Base-by-base conservation (phyloP, 1,140 invertebrate genomes). In the Cydia splendana region DNA sequence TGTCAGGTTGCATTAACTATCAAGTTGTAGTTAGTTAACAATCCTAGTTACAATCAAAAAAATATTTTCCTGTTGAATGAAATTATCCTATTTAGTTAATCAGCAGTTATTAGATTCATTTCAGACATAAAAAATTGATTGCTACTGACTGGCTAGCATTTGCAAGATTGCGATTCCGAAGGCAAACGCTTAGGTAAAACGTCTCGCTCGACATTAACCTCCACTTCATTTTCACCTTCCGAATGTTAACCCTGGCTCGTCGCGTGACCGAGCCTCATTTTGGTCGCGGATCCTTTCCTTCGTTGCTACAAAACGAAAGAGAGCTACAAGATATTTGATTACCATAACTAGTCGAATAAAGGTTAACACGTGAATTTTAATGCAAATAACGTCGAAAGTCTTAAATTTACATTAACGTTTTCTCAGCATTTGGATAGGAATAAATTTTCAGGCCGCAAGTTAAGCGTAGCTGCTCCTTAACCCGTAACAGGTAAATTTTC, bases 181-280 rank as follows among this genome's bases (percentile, higher is more conserved):
- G 67, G 67, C 30, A 38, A 34, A 38, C 15, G 13, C 15, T 42
- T 42, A 38, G 38, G 34, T 42, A n/a, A 71, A 71, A 38, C 34
- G 38, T 24, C 7, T n/a, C 38, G 6, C 5, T 24, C 15, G 67
- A 71, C 67, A 71, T 71, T 71, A 71, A 71, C 67, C 67, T 45
- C 67, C 38, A 71, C 67, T 71, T 18, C 10, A 45, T 42, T 74
- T 77, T 76, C 48, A 79, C 76, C 75, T 53, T 79, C 45, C 67
- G 75, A 76, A 51, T 79, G 71, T 79, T 79, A 74, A 79, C 78
- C 78, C 78, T 75, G 65, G 24, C 67, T 71, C 67, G 2, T 71
- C 67, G 67, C 67, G 67, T 71, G 67, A 71, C 67, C 18, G n/a
- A 1, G 30, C 67, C 67, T 71, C 34, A 42, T 71, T 45, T 71